Evolutionary conservation across 2,888 invertebrate species (phyloP).

Genomic region (Zele albiditarsus): DNA sequence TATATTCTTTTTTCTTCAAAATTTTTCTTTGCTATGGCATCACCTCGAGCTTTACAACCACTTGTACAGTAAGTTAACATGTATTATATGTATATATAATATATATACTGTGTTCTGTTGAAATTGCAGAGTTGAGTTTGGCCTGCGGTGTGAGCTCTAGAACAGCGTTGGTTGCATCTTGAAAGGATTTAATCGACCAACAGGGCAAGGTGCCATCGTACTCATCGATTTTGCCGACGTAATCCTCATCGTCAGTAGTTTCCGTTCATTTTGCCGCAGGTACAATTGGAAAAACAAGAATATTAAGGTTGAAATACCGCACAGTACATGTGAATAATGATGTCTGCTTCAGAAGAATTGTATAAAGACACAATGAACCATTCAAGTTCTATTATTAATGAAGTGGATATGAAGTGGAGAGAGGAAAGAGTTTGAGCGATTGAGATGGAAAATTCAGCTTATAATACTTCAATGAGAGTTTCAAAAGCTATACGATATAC

Average conservation of each 20-base stretch:
- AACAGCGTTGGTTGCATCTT: slow-evolving; percentile 30
- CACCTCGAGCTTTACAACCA: slow-evolving; percentile 13
- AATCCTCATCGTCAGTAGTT: slow-evolving; percentile 20
- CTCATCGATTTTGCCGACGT: slow-evolving; percentile 32
- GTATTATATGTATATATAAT: neutral
- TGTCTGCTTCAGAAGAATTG: slow-evolving; percentile 36
- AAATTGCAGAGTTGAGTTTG: slow-evolving; percentile 29
- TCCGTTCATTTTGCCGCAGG: neutral
- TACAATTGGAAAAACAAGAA: neutral
- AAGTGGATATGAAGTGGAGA: slow-evolving; percentile 18
- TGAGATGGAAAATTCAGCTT: slow-evolving; percentile 20
- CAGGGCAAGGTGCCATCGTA: slow-evolving; percentile 25
- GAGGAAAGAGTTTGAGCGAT: slow-evolving; percentile 44
- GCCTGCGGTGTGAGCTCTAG: slow-evolving; percentile 12
- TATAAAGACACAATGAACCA: neutral
- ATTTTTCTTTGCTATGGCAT: slow-evolving; percentile 27
- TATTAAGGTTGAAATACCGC: neutral
- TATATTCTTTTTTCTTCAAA: slow-evolving; percentile 27
- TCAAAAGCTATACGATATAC: slow-evolving; percentile 5
- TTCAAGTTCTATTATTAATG: slow-evolving; percentile 61
- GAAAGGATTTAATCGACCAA: slow-evolving; percentile 32
- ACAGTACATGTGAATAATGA: neutral
- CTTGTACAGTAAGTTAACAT: neutral
- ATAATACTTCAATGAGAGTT: slow-evolving; percentile 12
- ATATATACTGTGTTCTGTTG: neutral